Evolutionary conservation across 1,140 invertebrate species (phyloP).

Genomic region (Coelopa frigida): DNA sequence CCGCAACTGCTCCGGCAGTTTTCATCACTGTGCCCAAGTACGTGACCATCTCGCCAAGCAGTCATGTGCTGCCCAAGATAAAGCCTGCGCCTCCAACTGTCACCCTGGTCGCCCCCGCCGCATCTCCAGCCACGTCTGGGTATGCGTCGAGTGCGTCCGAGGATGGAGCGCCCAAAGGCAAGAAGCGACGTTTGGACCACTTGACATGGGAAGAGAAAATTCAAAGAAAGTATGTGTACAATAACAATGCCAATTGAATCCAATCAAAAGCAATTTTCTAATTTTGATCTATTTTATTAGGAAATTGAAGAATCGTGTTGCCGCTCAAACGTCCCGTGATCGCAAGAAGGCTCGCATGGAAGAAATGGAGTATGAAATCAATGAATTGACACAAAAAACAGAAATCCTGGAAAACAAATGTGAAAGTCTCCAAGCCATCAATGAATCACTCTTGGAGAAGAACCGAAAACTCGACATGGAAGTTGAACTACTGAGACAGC

Average conservation of each 20-base stretch:
- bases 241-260: neutral
- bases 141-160: constrained; percentile 16
- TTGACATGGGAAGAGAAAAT: constrained; percentile 75
- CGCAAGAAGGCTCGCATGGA: constrained; percentile 91
- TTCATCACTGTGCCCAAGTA: constrained; percentile 47
- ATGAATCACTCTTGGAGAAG: constrained; percentile 58
- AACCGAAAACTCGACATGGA: constrained; percentile 53
- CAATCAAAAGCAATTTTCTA: neutral
- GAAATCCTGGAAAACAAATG: constrained; percentile 58
- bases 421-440: constrained; percentile 55
- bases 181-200: constrained; percentile 69
- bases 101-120: constrained; percentile 38
- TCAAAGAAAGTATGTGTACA: constrained; percentile 65
- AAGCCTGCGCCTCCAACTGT: constrained; percentile 46
- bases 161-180: constrained; percentile 42
- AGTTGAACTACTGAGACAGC: constrained; percentile 45
- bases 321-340: constrained; percentile 95
- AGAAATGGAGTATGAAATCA: constrained; percentile 71
- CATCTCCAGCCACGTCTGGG: constrained; percentile 21
- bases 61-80: constrained; percentile 46
- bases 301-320: constrained; percentile 94
- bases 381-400: constrained; percentile 57
- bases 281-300: constrained; percentile 49
- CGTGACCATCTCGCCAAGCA: constrained; percentile 23
- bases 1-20: constrained; percentile 11